Percentiles rank a stretch among this genome's conserved stretches.
phyloP scores from a whole-genome alignment of 2,888 invertebrate genomes.

The Autographa gamma region DNA sequence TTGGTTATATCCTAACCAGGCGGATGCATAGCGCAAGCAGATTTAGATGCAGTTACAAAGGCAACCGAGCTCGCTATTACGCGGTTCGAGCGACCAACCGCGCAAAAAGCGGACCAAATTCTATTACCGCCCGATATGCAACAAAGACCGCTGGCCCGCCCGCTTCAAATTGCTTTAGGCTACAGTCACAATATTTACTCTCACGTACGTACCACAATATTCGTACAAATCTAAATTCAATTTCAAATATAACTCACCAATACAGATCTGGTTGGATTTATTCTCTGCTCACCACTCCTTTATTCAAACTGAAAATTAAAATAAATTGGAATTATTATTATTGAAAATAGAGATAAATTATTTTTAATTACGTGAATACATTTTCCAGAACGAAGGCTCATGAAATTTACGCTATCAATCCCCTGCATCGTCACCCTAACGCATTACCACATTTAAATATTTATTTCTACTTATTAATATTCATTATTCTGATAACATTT shows the following conservation, averaged over 20 bases:
- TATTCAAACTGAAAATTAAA: conserved; percentile 10
- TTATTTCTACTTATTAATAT: conserved; percentile 51
- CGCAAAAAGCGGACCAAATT: conserved; percentile 88
- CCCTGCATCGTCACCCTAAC: conserved; percentile 37
- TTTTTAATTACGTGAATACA: conserved; percentile 19
- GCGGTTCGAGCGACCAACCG: conserved; percentile 77
- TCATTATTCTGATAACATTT: conserved; percentile 53
- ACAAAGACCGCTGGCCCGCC: conserved; percentile 86
- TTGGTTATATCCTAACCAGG: conserved; percentile 73
- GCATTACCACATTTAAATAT: conserved; percentile 58
- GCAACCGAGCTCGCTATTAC: conserved; percentile 85
- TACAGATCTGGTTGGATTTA: conserved; percentile 44
- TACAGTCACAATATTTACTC: conserved; percentile 85
- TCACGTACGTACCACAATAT: conserved; percentile 76
- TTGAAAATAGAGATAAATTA: conserved; percentile 18
- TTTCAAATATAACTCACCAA: conserved; percentile 65
- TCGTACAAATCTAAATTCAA: conserved; percentile 76
- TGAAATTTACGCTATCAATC: conserved; percentile 42
- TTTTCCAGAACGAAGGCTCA: conserved; percentile 30
- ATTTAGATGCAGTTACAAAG: conserved; percentile 87
- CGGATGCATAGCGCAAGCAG: conserved; percentile 74
- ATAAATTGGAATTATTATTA: conserved; percentile 6
- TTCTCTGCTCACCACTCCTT: conserved; percentile 26
- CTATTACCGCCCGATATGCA: conserved; percentile 88
- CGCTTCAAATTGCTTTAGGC: conserved; percentile 88